Evolutionary conservation across 2,888 invertebrate genomes (phyloP).

Genomic region (Actias luna): DNA sequence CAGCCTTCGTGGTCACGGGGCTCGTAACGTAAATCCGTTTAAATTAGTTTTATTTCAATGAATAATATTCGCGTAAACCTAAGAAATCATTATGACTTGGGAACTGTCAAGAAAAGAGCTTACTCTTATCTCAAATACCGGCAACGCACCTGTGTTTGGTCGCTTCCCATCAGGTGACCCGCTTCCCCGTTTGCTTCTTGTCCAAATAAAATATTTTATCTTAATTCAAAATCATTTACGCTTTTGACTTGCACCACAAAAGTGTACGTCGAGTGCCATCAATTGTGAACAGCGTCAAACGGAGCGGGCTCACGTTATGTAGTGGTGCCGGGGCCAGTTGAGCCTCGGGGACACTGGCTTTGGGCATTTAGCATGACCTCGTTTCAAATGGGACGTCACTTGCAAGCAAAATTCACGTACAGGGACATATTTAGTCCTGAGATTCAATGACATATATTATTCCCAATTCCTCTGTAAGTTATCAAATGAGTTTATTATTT

Average conservation of each 20-base stretch:
- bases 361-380: conserved; percentile 5
- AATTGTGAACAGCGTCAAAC: conserved; percentile 36
- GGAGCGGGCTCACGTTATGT: conserved; percentile 27
- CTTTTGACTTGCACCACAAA: conserved; percentile 21
- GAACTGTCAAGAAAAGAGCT: no score
- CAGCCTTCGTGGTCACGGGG: no score
- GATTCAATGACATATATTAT: background rate
- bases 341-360: background rate
- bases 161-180: no score
- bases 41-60: no score
- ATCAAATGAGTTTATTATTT: no score
- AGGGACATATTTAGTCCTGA: background rate
- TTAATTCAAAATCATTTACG: conserved; percentile 14
- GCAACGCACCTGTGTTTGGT: no score
- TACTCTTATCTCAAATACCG: no score
- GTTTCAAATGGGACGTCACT: conserved; percentile 3
- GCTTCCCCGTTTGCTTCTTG: no score
- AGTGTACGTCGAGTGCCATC: conserved; percentile 26
- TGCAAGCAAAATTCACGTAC: background rate
- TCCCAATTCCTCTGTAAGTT: no score
- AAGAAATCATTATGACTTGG: no score
- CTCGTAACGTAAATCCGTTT: no score
- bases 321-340: conserved; percentile 14
- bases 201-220: background rate
- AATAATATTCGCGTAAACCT: no score